Evolutionary conservation across 2,888 invertebrate species (phyloP).

Genomic region (Trachelus tabidus): DNA sequence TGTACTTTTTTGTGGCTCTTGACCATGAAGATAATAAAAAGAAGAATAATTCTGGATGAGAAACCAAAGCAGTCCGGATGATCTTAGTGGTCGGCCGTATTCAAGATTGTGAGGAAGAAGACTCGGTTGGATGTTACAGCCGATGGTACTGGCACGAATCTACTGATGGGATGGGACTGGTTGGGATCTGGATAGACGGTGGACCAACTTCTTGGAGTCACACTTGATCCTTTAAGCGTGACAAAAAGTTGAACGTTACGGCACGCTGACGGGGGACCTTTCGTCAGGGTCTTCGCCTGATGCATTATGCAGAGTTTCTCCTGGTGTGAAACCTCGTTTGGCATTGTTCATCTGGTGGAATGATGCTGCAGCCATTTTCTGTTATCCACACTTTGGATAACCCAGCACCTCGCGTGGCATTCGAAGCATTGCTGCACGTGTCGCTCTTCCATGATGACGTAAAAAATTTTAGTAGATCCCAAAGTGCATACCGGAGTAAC

Average conservation of each 20-base stretch:
- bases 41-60: not conserved
- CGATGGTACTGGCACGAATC: not conserved
- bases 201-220: not conserved
- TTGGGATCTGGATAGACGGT: not conserved
- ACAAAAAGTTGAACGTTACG: slow-evolving; percentile 15
- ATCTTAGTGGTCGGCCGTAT: not conserved
- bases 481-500: not conserved
- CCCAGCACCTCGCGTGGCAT: not conserved
- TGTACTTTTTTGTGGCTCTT: not conserved
- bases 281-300: slow-evolving; percentile 14
- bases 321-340: not conserved
- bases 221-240: slow-evolving; percentile 3
- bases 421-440: not conserved
- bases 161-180: not conserved
- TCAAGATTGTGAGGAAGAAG: not conserved
- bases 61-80: not conserved
- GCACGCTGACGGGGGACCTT: slow-evolving; percentile 11
- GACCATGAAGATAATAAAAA: not conserved
- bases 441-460: not conserved
- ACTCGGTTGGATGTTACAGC: not conserved
- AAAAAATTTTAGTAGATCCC: not conserved
- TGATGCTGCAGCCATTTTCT: not conserved
- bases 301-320: slow-evolving; percentile 19
- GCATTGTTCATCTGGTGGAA: not conserved
- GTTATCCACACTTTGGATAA: not conserved